Evolutionary conservation across 2,797 vertebrate species (phyloP).

Genomic region (Prunella strophiata): DNA sequence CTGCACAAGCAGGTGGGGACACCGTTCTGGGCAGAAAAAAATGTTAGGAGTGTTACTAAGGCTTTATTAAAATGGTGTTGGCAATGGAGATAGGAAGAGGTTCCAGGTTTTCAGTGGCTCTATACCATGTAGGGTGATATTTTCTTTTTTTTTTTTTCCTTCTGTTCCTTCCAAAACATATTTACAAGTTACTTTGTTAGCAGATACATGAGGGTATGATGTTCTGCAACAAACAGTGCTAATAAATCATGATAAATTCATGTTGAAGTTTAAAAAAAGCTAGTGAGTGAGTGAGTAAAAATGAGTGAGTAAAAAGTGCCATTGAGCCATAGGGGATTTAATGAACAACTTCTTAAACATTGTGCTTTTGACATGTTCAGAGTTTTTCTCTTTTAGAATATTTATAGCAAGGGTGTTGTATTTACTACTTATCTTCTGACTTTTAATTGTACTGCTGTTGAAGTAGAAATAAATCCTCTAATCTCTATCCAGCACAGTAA

Average conservation of each 20-base stretch:
- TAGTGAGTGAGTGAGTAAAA: no score
- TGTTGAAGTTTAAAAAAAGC: neutral
- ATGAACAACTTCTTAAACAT: conserved; percentile 30
- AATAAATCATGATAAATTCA: conserved; percentile 29
- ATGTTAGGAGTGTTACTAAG: neutral
- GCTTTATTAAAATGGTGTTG: neutral
- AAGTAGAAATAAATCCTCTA: conserved; percentile 60
- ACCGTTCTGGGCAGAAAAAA: neutral
- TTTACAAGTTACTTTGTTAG: neutral
- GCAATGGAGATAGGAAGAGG: neutral
- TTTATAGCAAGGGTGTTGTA: conserved; percentile 44
- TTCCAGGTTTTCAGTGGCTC: neutral
- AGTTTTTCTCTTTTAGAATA: conserved; percentile 13
- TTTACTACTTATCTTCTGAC: conserved; percentile 43
- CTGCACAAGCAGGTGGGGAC: neutral
- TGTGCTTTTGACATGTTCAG: conserved; percentile 23
- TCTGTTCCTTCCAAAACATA: neutral
- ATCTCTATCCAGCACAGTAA: conserved; percentile 52
- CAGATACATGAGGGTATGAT: neutral
- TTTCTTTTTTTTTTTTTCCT: neutral
- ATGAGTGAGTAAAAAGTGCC: neutral
- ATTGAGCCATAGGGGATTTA: conserved; percentile 5
- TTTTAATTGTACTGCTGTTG: conserved; percentile 46
- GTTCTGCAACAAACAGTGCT: neutral
- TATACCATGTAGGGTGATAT: neutral